These are phyloP conservation scores for Bubo scandiacus DNA, from an alignment of 2,113 vertebrate genomes.

Conservation along the genomic window DNA sequence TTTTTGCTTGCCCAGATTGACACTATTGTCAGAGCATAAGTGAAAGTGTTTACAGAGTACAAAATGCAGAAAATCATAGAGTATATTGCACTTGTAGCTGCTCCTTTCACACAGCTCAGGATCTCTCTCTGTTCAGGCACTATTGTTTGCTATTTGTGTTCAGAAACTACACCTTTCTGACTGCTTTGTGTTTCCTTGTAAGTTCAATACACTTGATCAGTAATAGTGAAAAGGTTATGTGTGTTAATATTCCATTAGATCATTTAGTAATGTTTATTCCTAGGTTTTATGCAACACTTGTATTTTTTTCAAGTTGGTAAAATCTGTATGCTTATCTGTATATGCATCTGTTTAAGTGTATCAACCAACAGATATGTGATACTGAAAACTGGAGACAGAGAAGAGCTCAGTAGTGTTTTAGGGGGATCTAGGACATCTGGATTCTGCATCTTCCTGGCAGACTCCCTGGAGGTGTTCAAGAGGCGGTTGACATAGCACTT, in stretches of 20 bases:
- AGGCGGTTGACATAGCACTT: too few species aligned
- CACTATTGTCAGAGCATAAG: neutral
- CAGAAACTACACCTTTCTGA: neutral
- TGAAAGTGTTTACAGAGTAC: neutral
- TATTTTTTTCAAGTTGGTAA: neutral
- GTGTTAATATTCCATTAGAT: neutral
- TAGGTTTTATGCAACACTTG: neutral
- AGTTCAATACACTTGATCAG: neutral
- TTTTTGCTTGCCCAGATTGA: neutral
- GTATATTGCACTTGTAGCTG: neutral
- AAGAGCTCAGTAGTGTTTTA: neutral
- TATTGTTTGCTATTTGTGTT: neutral
- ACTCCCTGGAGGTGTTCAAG: too few species aligned
- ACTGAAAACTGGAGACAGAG: neutral
- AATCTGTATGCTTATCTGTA: neutral
- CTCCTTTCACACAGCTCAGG: neutral
- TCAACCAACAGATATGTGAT: neutral
- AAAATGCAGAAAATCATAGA: neutral
- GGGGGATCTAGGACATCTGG: neutral
- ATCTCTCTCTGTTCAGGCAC: neutral
- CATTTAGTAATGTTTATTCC: neutral
- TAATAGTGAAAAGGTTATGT: neutral
- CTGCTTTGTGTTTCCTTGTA: neutral
- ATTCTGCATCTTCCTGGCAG: neutral
- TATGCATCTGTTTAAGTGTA: neutral